These are phyloP conservation scores for Girardinichthys multiradiatus DNA, from an alignment of 2,113 vertebrate species.

Conservation along the genomic window DNA sequence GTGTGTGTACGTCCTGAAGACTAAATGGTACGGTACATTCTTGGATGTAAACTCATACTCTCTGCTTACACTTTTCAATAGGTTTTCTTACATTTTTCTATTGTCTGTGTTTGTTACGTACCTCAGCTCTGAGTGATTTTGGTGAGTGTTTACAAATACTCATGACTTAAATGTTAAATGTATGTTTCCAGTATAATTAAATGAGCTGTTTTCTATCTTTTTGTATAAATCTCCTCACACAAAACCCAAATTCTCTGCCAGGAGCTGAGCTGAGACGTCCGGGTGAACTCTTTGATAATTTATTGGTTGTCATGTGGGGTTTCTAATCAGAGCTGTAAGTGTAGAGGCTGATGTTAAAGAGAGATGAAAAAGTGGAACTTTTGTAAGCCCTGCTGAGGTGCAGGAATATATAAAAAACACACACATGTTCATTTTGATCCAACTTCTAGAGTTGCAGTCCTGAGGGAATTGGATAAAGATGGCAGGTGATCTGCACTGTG, in stretches of 20 bases:
- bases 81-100: too few species aligned
- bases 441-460: slow-evolving; percentile 34
- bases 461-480: slow-evolving; percentile 44
- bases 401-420: slow-evolving; percentile 1
- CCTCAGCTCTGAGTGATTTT: too few species aligned
- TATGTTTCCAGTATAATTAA: background rate
- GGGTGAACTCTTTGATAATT: slow-evolving; percentile 16
- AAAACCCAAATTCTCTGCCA: background rate
- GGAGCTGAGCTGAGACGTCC: background rate
- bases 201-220: slow-evolving; percentile 6
- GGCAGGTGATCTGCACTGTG: slow-evolving; percentile 55
- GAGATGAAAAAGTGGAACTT: slow-evolving; percentile 11
- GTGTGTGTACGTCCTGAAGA: slow-evolving; percentile 8
- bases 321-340: slow-evolving; percentile 12
- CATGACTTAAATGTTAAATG: too few species aligned
- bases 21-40: too few species aligned
- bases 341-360: background rate
- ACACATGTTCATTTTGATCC: slow-evolving; percentile 53
- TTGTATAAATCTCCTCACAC: background rate
- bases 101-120: too few species aligned
- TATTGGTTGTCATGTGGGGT: slow-evolving; percentile 19
- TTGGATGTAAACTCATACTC: slow-evolving; percentile 13
- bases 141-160: too few species aligned
- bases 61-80: too few species aligned
- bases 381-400: slow-evolving; percentile 14